Evolutionary conservation across 2,113 vertebrate species (phyloP).

Genomic region (Myrmecophaga tridactyla): DNA sequence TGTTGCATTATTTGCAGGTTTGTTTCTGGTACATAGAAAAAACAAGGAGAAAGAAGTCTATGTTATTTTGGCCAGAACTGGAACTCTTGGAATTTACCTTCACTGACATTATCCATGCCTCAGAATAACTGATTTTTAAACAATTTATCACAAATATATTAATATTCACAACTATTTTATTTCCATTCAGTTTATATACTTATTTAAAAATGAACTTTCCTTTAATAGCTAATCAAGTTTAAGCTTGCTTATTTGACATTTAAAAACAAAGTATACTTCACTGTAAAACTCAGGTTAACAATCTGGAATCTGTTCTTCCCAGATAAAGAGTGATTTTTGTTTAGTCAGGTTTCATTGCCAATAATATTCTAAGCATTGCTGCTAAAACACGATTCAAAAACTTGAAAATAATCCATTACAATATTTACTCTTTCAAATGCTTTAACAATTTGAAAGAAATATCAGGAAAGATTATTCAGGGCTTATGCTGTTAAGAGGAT

Average conservation of each 20-base stretch:
- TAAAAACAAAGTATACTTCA: slow-evolving; percentile 1
- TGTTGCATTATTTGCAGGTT: background rate
- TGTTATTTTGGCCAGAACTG: background rate
- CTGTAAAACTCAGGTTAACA: background rate
- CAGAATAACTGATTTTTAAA: background rate
- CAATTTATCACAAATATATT: background rate
- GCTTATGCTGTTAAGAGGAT: slow-evolving; percentile 48
- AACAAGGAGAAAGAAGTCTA: background rate
- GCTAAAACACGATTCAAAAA: slow-evolving; percentile 46
- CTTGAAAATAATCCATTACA: slow-evolving; percentile 50
- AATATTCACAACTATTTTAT: background rate
- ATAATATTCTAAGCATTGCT: slow-evolving; percentile 21
- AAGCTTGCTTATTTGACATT: background rate
- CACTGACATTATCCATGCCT: background rate
- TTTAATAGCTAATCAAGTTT: background rate
- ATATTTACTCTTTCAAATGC: slow-evolving; percentile 48
- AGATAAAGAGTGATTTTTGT: slow-evolving; percentile 11
- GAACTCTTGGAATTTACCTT: background rate
- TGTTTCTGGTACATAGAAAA: background rate
- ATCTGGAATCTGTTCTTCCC: slow-evolving; percentile 4
- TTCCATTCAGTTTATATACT: background rate
- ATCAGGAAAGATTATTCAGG: slow-evolving; percentile 57
- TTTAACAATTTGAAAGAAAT: slow-evolving; percentile 54
- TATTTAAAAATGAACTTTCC: background rate
- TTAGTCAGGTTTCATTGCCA: slow-evolving; percentile 7